phyloP scores from a whole-genome alignment of 2,113 vertebrate genomes.

The Cinclus mexicanus region DNA sequence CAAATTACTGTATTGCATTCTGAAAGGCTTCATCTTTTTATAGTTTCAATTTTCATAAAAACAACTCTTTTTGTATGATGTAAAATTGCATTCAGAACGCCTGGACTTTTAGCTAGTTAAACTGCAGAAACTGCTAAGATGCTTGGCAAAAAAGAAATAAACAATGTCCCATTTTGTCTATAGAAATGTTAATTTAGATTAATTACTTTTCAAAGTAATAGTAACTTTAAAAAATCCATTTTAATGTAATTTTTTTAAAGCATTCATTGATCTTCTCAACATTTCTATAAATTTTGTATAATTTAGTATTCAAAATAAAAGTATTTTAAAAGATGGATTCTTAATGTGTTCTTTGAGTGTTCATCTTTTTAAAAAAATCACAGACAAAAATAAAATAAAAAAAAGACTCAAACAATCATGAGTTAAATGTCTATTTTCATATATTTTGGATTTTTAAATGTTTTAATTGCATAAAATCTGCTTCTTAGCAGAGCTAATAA shows the following conservation, averaged over 20 bases:
- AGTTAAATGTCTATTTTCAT: background rate
- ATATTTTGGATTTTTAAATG: background rate
- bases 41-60: background rate
- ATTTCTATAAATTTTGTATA: background rate
- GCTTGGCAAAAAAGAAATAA: background rate
- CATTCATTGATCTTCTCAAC: background rate
- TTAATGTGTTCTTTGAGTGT: background rate
- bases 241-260: background rate
- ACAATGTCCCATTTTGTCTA: background rate
- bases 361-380: background rate
- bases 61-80: background rate
- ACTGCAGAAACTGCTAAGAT: background rate
- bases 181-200: background rate
- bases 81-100: background rate
- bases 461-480: background rate
- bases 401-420: accelerated
- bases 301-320: background rate
- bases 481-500: background rate
- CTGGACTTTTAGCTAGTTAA: background rate
- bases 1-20: background rate
- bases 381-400: background rate
- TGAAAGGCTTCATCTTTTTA: background rate
- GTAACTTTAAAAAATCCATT: background rate
- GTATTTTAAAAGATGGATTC: background rate
- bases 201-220: background rate